Evolutionary conservation across 2,797 vertebrate genomes (phyloP).

Genomic region (Neosalanx taihuensis): DNA sequence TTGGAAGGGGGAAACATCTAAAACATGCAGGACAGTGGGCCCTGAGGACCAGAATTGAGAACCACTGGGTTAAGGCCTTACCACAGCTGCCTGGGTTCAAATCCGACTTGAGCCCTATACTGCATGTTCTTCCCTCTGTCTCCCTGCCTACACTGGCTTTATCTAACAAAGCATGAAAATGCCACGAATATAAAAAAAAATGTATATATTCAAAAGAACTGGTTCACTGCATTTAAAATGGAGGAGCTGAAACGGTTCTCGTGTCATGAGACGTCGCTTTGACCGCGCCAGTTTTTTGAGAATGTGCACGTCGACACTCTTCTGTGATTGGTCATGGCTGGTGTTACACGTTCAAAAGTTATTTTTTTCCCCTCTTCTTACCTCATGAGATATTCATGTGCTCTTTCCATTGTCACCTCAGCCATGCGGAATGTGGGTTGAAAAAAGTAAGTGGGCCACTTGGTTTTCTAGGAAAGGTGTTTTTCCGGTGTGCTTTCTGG

Average conservation of each 20-base stretch:
- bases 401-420: neutral
- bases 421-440: neutral
- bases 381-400: conserved; percentile 47
- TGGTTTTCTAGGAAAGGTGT: neutral
- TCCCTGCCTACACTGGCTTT: no score
- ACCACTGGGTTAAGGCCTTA: no score
- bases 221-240: neutral
- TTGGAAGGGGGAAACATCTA: no score
- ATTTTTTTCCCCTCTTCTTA: neutral
- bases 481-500: neutral
- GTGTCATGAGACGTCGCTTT: neutral
- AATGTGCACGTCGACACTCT: neutral
- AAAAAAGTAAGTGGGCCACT: neutral
- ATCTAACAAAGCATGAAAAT: no score
- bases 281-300: neutral
- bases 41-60: no score
- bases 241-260: neutral
- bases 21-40: no score
- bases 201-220: no score
- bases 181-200: no score
- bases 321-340: conserved; percentile 24
- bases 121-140: no score
- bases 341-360: conserved; percentile 6
- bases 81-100: no score
- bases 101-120: no score